Evolutionary conservation across 2,797 vertebrate species (phyloP).

Genomic region (Myotis myotis): DNA sequence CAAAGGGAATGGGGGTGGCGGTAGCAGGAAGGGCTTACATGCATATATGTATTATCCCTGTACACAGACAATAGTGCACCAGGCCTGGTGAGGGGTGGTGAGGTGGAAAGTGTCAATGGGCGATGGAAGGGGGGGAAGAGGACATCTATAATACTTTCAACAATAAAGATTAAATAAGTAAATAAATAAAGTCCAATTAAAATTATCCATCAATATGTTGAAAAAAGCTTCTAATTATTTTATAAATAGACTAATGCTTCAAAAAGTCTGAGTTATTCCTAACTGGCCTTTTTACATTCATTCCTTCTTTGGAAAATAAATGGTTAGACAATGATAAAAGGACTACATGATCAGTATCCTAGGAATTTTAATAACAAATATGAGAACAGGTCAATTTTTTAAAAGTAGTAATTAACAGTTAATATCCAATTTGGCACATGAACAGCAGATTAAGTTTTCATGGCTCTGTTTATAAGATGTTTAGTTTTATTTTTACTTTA

Average conservation of each 20-base stretch:
- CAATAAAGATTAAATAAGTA: background rate
- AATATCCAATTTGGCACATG: background rate
- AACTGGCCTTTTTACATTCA: background rate
- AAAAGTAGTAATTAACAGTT: background rate
- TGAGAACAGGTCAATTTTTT: background rate
- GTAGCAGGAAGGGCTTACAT: background rate
- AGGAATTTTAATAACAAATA: conserved; percentile 8
- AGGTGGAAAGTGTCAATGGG: background rate
- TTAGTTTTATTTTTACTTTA: background rate
- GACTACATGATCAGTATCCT: background rate
- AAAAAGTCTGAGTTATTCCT: background rate
- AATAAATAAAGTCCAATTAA: conserved; percentile 3
- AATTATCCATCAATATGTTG: background rate
- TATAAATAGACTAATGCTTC: background rate
- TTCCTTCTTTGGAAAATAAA: background rate
- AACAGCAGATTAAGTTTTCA: background rate
- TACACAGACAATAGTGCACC: background rate
- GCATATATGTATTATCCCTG: background rate
- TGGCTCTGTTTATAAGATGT: background rate
- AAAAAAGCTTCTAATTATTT: background rate
- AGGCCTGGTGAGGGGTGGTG: background rate
- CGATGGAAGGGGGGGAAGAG: background rate
- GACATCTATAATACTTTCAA: background rate
- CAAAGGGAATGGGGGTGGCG: no score
- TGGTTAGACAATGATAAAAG: background rate